A percentile compares a stretch with the other conserved stretches of the same genome.
Evolutionary conservation across 2,797 vertebrate species (phyloP).

Genomic region (Phoxinus dragarum): DNA sequence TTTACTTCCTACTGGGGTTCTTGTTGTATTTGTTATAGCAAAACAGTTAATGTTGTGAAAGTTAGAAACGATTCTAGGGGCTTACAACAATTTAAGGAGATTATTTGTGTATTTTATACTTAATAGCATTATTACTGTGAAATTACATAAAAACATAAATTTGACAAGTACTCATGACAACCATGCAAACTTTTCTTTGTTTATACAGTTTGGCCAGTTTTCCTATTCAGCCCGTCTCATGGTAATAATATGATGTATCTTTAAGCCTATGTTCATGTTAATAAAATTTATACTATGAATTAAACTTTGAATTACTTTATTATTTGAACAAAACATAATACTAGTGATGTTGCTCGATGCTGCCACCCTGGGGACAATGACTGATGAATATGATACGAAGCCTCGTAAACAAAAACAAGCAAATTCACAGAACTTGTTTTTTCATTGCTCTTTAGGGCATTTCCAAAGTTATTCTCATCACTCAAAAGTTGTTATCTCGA

Average conservation of each 20-base stretch:
- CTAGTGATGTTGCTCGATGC: background rate
- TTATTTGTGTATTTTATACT: background rate
- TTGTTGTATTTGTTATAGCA: background rate
- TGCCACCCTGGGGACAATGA: background rate
- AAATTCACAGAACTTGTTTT: background rate
- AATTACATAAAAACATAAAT: background rate
- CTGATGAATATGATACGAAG: background rate
- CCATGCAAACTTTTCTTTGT: background rate
- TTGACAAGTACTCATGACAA: background rate
- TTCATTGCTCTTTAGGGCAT: background rate
- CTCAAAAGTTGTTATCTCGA: slow-evolving; percentile 52
- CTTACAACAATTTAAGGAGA: background rate
- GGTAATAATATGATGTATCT: background rate
- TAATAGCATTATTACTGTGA: background rate
- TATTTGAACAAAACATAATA: too few species aligned
- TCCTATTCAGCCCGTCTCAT: background rate
- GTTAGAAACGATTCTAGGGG: background rate
- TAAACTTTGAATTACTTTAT: too few species aligned
- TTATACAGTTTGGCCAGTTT: background rate
- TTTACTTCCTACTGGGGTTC: background rate
- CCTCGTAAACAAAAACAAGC: background rate
- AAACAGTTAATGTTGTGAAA: background rate
- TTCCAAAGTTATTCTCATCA: background rate
- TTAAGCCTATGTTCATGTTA: background rate
- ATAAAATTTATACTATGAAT: background rate